Evolutionary conservation across 2,888 invertebrate genomes (phyloP), one percentile per base, ranked within the genome.

Genomic region (Peribatodes rhomboidaria): DNA sequence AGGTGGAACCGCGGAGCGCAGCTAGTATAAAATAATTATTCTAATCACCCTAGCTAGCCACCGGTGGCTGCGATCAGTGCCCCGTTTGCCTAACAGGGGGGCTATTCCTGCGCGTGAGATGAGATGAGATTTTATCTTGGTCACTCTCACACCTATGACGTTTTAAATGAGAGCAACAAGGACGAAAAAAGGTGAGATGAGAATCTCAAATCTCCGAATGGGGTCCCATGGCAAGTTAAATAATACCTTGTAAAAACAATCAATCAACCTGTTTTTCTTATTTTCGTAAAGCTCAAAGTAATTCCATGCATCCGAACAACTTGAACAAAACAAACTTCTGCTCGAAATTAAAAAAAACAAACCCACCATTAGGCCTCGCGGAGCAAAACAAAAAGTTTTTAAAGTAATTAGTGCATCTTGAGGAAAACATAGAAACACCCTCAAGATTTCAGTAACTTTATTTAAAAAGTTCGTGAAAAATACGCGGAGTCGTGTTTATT

Each of bases 371-470:
- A 44, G 50, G 44, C 64, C 62, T 68, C 56, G 68, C 44, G 62
- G 65, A 71, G 65, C 60, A 49, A 61, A 67, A 66, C 49, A 68
- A 67, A 65, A 68, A 71, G 67, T 75, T 70, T 65, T n/a, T 18
- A 41, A 72, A 66, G 68, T 69, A 74, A 78, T 74, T 72, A 75
- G 70, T 72, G 65, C 67, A 71, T 67, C 70, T 65, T 65, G 66
- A 65, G 64, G 65, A 62, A 53, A 67, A 71, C 72, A 73, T 62
- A 50, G 56, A 60, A 71, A 65, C n/a, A 67, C 55, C 47, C 57
- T 63, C 41, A 56, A 27, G 39, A 20, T 16, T 13, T 1, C 50
- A 37, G 52, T 44, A 53, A 61, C 46, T 69, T 67, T 54, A 49
- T 52, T 63, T 54, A 53, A 60, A 59, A 61, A 53, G 53, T 71